Percentiles rank a stretch among this genome's conserved stretches.
phyloP scores from a whole-genome alignment of 2,797 vertebrate species.

The Clarias pachynema region DNA sequence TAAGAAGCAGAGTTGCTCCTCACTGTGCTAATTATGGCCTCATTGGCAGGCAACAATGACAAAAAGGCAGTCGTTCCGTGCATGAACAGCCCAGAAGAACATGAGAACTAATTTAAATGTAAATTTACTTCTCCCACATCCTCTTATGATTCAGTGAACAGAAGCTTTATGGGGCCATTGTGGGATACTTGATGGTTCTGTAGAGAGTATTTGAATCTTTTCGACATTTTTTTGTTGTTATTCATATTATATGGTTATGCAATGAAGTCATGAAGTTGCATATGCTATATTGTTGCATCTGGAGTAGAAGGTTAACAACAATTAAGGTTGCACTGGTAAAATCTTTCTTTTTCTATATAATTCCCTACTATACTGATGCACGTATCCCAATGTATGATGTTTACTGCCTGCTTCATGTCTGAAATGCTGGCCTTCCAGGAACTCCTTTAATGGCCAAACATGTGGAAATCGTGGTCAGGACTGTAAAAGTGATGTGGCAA shows the following conservation, averaged over 20 bases:
- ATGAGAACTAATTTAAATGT: conserved; percentile 48
- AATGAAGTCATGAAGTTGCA: background rate
- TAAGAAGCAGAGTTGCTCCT: conserved; percentile 36
- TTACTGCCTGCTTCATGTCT: too few species aligned
- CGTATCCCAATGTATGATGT: too few species aligned
- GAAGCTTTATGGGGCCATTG: conserved; percentile 22
- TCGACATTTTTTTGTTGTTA: background rate
- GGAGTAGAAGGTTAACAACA: background rate
- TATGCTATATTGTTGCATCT: background rate
- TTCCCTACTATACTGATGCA: too few species aligned
- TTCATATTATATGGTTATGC: background rate
- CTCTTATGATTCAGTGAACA: conserved; percentile 22
- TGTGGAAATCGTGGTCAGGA: too few species aligned
- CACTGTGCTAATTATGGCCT: conserved; percentile 49
- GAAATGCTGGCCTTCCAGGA: too few species aligned
- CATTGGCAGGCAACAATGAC: conserved; percentile 48
- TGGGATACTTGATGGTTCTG: conserved; percentile 2
- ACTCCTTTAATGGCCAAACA: too few species aligned
- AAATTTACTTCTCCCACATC: conserved; percentile 32
- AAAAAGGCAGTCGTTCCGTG: conserved; percentile 30
- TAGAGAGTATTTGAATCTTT: background rate
- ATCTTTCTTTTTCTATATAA: too few species aligned
- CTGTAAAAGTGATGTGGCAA: too few species aligned
- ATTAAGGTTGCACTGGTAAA: background rate
- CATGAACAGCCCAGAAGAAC: conserved; percentile 37